Percentiles rank a stretch among this genome's conserved stretches.
These are phyloP conservation scores for Dermolepida albohirtum DNA, from an alignment of 2,888 invertebrate genomes.

Conservation along the genomic window DNA sequence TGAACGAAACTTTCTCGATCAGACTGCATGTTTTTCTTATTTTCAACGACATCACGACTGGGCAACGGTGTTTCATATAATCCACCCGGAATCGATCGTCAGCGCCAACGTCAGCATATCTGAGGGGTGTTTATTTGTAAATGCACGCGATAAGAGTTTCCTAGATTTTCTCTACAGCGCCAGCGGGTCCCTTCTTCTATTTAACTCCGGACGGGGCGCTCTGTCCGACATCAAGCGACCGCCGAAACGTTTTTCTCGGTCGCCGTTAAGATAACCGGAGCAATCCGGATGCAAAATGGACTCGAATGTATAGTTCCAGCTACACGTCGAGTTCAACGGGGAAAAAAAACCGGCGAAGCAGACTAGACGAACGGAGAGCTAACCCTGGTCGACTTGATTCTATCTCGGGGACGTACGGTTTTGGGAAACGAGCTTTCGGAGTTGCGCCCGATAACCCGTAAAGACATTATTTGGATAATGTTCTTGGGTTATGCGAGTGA, in stretches of 20 bases:
- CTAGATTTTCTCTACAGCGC: constrained; percentile 20
- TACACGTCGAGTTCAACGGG: constrained; percentile 19
- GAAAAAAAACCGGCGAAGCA: constrained; percentile 5
- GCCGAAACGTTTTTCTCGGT: constrained; percentile 51
- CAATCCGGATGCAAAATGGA: constrained; percentile 53
- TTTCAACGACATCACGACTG: too few species aligned
- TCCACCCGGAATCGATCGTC: constrained; percentile 48
- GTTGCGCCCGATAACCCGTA: constrained; percentile 52
- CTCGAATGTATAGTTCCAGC: constrained; percentile 36
- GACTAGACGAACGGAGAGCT: constrained; percentile 1
- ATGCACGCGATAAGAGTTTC: constrained; percentile 51
- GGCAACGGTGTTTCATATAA: constrained; percentile 32
- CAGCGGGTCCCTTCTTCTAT: constrained; percentile 27
- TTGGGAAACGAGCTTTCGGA: constrained; percentile 49
- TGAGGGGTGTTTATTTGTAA: constrained; percentile 54
- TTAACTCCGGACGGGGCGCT: constrained; percentile 15
- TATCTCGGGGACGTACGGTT: constrained; percentile 48
- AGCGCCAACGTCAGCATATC: constrained; percentile 47
- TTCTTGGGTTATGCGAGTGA: constrained; percentile 25
- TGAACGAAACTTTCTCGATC: too few species aligned
- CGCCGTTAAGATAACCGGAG: constrained; percentile 52
- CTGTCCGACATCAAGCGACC: constrained; percentile 51
- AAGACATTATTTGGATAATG: constrained; percentile 53
- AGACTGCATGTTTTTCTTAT: too few species aligned
- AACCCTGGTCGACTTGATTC: constrained; percentile 47